These are phyloP conservation scores for Limnodromus scolopaceus DNA, from an alignment of 2,797 vertebrate species.

Conservation along the genomic window DNA sequence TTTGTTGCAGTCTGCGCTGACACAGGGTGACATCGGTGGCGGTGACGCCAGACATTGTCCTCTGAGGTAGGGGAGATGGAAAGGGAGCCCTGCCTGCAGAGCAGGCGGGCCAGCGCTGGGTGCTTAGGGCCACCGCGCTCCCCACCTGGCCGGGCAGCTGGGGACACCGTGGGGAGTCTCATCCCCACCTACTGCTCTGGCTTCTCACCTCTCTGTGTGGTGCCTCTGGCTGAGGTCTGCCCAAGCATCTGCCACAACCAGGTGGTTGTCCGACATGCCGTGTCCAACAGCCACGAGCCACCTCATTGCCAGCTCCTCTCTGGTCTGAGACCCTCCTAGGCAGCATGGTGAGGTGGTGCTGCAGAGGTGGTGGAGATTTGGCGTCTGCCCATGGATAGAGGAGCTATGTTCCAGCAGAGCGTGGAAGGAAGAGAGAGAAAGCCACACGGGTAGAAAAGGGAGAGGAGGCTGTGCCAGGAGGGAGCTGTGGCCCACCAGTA, in stretches of 20 bases:
- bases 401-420: background rate
- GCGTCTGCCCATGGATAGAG: background rate
- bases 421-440: background rate
- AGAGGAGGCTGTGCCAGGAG: background rate
- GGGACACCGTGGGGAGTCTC: background rate
- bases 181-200: background rate
- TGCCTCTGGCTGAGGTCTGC: background rate
- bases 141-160: background rate
- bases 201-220: rapidly evolving
- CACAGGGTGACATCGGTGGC: rapidly evolving
- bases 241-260: background rate
- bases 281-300: background rate
- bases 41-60: rapidly evolving
- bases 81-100: background rate
- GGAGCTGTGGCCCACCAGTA: background rate
- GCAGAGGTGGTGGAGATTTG: too few relatives aligned
- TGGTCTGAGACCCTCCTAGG: background rate
- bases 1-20: background rate
- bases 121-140: rapidly evolving
- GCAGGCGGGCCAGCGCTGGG: background rate
- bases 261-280: too few relatives aligned
- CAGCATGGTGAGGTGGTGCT: background rate
- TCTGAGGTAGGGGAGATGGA: rapidly evolving
- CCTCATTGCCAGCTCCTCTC: background rate
- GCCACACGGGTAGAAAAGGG: background rate